Percentiles rank a stretch among this genome's conserved stretches.
These are phyloP conservation scores for Tanypteryx hageni DNA, from an alignment of 2,888 invertebrate species.

Conservation along the genomic window DNA sequence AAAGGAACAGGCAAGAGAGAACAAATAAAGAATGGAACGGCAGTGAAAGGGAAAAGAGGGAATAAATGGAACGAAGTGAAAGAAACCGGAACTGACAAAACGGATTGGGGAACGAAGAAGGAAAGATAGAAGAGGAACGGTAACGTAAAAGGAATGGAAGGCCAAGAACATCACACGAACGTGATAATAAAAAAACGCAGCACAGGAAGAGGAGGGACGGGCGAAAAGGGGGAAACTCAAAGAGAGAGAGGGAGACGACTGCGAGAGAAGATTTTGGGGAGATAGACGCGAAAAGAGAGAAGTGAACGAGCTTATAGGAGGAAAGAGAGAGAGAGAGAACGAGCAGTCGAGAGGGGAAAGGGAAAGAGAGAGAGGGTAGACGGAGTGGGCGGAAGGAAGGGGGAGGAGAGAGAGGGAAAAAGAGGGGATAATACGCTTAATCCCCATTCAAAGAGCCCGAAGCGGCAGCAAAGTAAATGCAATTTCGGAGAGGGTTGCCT, in stretches of 20 bases:
- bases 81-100: no score
- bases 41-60: not conserved
- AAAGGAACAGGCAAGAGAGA: not conserved
- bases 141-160: not conserved
- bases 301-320: not conserved
- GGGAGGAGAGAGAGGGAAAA: conserved; percentile 17
- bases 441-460: conserved; percentile 68
- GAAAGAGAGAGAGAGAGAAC: not conserved
- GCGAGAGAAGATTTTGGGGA: not conserved
- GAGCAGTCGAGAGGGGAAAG: no score
- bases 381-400: not conserved
- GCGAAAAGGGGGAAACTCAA: not conserved
- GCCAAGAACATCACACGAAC: not conserved
- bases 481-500: conserved; percentile 67
- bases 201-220: not conserved
- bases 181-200: not conserved
- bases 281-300: not conserved
- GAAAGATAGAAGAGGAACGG: no score
- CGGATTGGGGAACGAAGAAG: no score
- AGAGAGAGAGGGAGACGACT: no score
- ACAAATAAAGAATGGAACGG: not conserved
- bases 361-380: not conserved
- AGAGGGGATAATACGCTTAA: conserved; percentile 68
- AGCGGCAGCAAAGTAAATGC: conserved; percentile 67
- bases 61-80: no score